Conservation (phyloP, 1,140 invertebrate genomes). For the Atta cephalotes region DNA sequence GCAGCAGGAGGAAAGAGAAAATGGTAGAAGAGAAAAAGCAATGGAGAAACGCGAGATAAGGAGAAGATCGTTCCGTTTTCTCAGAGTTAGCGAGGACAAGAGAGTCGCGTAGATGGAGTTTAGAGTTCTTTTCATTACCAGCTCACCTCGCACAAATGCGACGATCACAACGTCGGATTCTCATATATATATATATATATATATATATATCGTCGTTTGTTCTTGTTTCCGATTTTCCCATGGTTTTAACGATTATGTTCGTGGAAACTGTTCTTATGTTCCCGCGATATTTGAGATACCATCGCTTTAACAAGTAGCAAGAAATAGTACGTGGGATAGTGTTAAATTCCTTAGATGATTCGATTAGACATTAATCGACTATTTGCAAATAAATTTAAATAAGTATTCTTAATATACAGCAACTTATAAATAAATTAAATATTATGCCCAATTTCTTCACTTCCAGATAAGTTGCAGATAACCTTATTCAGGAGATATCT, state of each 20-base stretch:
- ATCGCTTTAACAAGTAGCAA: neutral
- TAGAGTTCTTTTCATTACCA: slow-evolving; percentile 81
- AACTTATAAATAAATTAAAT: neutral
- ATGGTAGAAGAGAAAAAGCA: slow-evolving; percentile 33
- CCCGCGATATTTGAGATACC: slow-evolving; percentile 17
- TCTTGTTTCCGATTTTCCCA: slow-evolving; percentile 24
- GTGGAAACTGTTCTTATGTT: neutral
- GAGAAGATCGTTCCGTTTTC: slow-evolving; percentile 34
- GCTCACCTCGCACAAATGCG: slow-evolving; percentile 65
- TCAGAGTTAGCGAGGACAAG: slow-evolving; percentile 23
- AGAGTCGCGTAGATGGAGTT: slow-evolving; percentile 70
- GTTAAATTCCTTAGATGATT: neutral
- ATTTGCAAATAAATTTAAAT: neutral
- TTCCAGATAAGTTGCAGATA: too few species aligned
- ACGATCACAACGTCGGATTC: slow-evolving; percentile 68
- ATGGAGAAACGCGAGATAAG: slow-evolving; percentile 6
- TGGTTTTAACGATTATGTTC: slow-evolving; percentile 47
- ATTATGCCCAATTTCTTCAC: too few species aligned
- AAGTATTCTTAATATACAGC: neutral
- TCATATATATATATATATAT: slow-evolving; percentile 41
- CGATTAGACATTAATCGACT: neutral
- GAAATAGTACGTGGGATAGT: neutral
- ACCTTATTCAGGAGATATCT: too few species aligned
- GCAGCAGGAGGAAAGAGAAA: slow-evolving; percentile 34
- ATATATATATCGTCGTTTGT: slow-evolving; percentile 37